Percentiles rank a stretch among this genome's conserved stretches.
phyloP scores from a whole-genome alignment of 2,888 invertebrate species.

The Yponomeuta evonymella region DNA sequence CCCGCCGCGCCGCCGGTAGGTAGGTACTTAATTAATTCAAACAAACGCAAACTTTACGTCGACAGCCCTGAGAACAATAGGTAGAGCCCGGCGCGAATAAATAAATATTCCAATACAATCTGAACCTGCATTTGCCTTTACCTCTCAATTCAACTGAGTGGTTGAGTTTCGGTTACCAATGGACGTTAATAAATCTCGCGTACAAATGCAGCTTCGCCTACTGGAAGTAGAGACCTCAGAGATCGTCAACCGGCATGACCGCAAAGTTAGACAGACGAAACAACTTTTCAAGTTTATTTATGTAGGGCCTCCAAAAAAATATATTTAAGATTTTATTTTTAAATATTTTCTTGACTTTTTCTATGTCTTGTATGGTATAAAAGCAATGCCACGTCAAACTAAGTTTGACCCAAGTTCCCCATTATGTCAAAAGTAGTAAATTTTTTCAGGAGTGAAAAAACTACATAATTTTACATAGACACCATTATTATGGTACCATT shows the following conservation, averaged over 20 bases:
- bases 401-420: too few species aligned
- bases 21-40: slow-evolving; percentile 14
- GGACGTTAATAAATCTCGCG: background rate
- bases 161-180: slow-evolving; percentile 5
- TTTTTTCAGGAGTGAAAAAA: too few species aligned
- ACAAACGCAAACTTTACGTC: slow-evolving; percentile 14
- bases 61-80: slow-evolving; percentile 38
- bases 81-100: slow-evolving; percentile 41
- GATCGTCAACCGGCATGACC: background rate
- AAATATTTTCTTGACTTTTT: too few species aligned
- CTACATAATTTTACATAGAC: too few species aligned
- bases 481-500: too few species aligned
- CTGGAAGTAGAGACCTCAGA: background rate
- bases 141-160: slow-evolving; percentile 31
- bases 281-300: background rate
- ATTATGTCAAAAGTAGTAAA: too few species aligned
- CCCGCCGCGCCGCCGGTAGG: background rate
- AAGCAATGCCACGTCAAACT: too few species aligned
- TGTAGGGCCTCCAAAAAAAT: too few species aligned
- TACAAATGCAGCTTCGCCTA: background rate
- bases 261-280: background rate
- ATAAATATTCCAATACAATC: slow-evolving; percentile 43
- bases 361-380: too few species aligned
- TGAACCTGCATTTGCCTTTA: slow-evolving; percentile 25
- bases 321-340: too few species aligned